Evolutionary conservation across 2,113 vertebrate species (phyloP), one percentile per base, ranked within the genome.

Genomic region (Elgaria multicarinata): DNA sequence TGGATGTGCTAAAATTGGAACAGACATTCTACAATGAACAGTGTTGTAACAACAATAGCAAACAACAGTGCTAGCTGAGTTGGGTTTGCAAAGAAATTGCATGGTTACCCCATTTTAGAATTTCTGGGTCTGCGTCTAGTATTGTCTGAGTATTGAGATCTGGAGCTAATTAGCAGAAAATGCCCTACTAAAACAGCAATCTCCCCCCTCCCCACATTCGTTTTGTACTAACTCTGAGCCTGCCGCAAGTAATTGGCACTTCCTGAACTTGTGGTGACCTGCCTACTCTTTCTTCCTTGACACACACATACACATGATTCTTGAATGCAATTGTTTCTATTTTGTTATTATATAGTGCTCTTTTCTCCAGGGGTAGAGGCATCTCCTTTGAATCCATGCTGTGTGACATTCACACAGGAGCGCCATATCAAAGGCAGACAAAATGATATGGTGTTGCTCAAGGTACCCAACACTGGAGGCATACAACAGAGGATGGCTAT

Each of bases 1-100:
- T 88, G 66, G 46, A 55, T 81, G 77, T 71, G 46, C 7, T 71
- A 80, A 80, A 86, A 81, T 80, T 80, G 86, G 50, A 81, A 88
- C 13, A 71, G 66, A 42, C 53, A 87, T 76, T 88, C 77, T 71
- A 39, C 62, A 88, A n/a, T 39, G 77, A 55, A 31, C 71, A 71
- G 31, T 18, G 26, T 22, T 71, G 16, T 42, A 71, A 87, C 22
- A 69, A 71, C 24, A 71, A 42, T 36, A 80, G 44, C 33, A 71
- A 87, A 71, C 46, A 71, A 7, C 33, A 71, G 14, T 7, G 24
- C 46, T 72, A 71, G 50, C 24, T 71, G 33, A 71, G 6, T 55
- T 80, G n/a, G 31, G 31, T 22, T 50, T 87, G 86, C 26, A n/a
- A 46, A 50, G 62, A 78, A 78, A 87, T 28, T 55, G 67, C 22